Evolutionary conservation across 2,888 invertebrate species (phyloP), one percentile per base, ranked within the genome.

Genomic region (Polyommatus icarus): DNA sequence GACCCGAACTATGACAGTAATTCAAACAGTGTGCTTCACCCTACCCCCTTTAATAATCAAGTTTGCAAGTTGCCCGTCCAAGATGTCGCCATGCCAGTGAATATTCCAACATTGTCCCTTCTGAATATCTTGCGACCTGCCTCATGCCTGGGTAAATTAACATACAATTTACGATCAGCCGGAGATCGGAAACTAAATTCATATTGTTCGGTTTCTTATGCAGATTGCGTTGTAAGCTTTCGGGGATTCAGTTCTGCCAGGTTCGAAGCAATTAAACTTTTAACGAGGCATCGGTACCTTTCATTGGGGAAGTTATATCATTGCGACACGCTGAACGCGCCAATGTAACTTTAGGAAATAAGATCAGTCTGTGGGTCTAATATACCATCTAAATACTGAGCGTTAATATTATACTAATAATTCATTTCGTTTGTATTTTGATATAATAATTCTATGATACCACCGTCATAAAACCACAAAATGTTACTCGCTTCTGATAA

Each of bases 31-130:
- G 79, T 76, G 79, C 78, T 67, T 76, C 77, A 77, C 82, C 82
- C 79, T 76, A 78, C 82, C 84, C 84, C 86, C 85, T 84, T 77
- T 84, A 86, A 89, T 91, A 91, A 91, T 92, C 91, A 89, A 91
- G 91, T 92, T 91, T 87, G 85, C 83, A 86, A 89, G 86, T 88
- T 85, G 78, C 81, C 79, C 82, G 85, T 85, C 88, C 88, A 88
- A 90, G 91, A 91, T 90, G 91, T 90, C 87, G 87, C 90, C 87
- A 84, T 84, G 85, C 83, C 85, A 83, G 83, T 82, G 86, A 88
- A 88, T 88, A 87, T 87, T 85, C 85, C 84, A 85, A 87, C 88
- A 85, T 84, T 88, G 89, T 90, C 90, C 89, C 88, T 87, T 82
- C 83, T 82, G 83, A 85, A 85, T 84, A 83, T 85, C 85, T 84